Conservation (phyloP, 2,797 vertebrate species). For the Neomorphus geoffroyi region DNA sequence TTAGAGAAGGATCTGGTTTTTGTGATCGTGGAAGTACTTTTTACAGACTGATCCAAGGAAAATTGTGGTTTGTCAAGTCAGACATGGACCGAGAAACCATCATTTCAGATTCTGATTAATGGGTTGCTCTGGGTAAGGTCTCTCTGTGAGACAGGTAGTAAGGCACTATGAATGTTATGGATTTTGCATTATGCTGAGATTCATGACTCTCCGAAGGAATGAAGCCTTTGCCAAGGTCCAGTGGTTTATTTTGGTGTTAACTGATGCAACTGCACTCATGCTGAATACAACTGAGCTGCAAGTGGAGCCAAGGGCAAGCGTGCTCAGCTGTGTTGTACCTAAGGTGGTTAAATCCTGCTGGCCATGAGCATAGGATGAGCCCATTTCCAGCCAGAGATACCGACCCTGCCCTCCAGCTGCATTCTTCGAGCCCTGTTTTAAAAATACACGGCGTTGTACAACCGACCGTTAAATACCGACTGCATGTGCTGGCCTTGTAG, state of each 20-base stretch:
- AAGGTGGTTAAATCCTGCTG: background rate
- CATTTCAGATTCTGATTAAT: background rate
- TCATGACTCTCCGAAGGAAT: background rate
- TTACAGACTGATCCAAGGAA: background rate
- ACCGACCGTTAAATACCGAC: background rate
- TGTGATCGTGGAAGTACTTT: background rate
- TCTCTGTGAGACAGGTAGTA: background rate
- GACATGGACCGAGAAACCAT: background rate
- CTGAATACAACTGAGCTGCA: background rate
- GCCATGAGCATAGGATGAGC: background rate
- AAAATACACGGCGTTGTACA: rapidly evolving
- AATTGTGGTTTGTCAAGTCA: background rate
- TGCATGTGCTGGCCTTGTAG: background rate
- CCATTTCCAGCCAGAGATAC: background rate
- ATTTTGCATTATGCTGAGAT: background rate
- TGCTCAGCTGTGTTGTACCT: background rate
- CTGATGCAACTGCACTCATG: background rate
- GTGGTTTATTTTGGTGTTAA: slow-evolving; percentile 23
- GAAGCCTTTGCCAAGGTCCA: slow-evolving; percentile 3
- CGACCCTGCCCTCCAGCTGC: background rate
- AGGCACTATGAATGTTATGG: background rate
- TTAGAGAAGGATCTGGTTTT: slow-evolving; percentile 14
- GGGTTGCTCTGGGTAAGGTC: background rate
- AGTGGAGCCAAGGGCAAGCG: background rate
- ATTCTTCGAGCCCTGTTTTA: background rate